A percentile compares a stretch with the other conserved stretches of the same genome.
Conservation (phyloP, 2,888 invertebrate genomes). For the Macrophya alboannulata region DNA sequence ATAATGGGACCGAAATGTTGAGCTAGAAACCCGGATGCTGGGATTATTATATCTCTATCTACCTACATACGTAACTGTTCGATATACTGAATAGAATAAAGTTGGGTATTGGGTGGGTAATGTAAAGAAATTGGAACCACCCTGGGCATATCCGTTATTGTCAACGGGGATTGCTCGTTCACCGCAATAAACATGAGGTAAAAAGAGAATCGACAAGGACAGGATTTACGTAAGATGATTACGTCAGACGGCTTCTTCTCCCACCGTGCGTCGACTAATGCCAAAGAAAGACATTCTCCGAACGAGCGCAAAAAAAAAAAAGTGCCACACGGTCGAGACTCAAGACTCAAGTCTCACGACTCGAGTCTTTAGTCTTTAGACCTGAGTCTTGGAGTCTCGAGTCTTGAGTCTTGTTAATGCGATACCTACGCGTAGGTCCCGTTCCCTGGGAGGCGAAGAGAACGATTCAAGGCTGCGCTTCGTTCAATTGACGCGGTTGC, state of each 20-base stretch:
- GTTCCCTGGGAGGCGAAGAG: slow-evolving; percentile 41
- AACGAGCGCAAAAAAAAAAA: slow-evolving; percentile 43
- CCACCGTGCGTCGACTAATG: slow-evolving; percentile 40
- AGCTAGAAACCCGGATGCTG: background rate
- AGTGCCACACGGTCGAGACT: slow-evolving; percentile 36
- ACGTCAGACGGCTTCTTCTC: slow-evolving; percentile 43
- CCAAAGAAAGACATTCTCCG: slow-evolving; percentile 53
- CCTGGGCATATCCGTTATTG: background rate
- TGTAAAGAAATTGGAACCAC: background rate
- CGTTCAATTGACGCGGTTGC: slow-evolving; percentile 50
- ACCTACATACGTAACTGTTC: no score
- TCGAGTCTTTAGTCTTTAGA: background rate
- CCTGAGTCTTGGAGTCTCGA: background rate
- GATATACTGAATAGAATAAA: background rate
- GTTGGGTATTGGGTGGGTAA: background rate
- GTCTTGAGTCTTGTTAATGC: background rate
- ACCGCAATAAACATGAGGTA: slow-evolving; percentile 32
- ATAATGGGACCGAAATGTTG: background rate
- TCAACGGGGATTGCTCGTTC: background rate
- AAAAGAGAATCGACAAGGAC: slow-evolving; percentile 41
- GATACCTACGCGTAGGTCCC: slow-evolving; percentile 51
- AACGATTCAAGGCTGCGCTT: slow-evolving; percentile 46
- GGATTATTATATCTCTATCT: no score
- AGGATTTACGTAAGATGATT: slow-evolving; percentile 47
- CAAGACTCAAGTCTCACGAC: background rate